Percentiles rank a stretch among this genome's conserved stretches.
These are phyloP conservation scores for Cephus cinctus DNA, from an alignment of 1,140 invertebrate genomes.

Conservation along the genomic window DNA sequence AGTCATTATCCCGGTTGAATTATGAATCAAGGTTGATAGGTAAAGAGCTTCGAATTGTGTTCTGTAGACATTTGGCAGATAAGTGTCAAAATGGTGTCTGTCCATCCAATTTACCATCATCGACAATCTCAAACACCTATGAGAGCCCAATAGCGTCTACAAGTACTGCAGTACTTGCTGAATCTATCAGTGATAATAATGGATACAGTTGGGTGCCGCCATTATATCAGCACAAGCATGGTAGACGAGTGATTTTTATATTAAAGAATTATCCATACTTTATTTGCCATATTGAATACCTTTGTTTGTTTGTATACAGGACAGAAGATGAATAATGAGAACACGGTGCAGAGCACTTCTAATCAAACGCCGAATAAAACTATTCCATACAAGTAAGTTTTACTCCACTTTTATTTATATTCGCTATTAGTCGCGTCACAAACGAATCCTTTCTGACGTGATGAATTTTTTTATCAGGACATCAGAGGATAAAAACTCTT, in stretches of 20 bases:
- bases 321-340: slow-evolving; percentile 29
- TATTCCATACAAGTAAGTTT: slow-evolving; percentile 36
- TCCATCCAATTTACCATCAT: slow-evolving; percentile 22
- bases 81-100: slow-evolving; percentile 25
- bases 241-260: slow-evolving; percentile 21
- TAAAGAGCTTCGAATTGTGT: slow-evolving; percentile 6
- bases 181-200: slow-evolving; percentile 33
- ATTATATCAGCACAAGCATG: slow-evolving; percentile 40
- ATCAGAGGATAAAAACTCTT: slow-evolving; percentile 22
- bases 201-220: slow-evolving; percentile 44
- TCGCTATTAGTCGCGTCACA: background rate
- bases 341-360: slow-evolving; percentile 24
- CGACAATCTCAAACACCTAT: slow-evolving; percentile 27
- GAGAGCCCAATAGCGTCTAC: slow-evolving; percentile 26
- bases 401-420: background rate
- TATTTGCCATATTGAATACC: slow-evolving; percentile 6
- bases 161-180: slow-evolving; percentile 20
- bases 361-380: slow-evolving; percentile 32
- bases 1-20: slow-evolving; percentile 1
- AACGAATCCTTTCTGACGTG: background rate
- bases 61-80: slow-evolving; percentile 30
- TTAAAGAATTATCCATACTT: slow-evolving; percentile 9
- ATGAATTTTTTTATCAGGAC: slow-evolving; percentile 19
- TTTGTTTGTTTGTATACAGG: slow-evolving; percentile 19
- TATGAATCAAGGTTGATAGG: background rate